These are phyloP conservation scores for Crepidodera aurea DNA, from an alignment of 2,888 invertebrate species.

Conservation along the genomic window DNA sequence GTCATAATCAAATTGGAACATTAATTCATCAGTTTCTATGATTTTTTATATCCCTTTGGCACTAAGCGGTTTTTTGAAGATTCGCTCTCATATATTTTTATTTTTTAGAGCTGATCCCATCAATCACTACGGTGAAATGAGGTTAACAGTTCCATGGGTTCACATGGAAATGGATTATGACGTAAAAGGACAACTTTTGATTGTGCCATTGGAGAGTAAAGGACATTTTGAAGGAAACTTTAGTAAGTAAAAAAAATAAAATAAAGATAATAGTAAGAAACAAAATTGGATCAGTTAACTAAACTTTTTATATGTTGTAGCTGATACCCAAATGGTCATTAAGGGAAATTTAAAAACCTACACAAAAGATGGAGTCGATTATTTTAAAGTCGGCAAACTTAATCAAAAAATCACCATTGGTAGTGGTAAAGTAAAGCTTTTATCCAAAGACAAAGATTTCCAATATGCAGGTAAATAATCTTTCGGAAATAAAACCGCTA, in stretches of 20 bases:
- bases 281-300: neutral
- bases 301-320: slow-evolving; percentile 37
- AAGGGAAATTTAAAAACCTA: slow-evolving; percentile 68
- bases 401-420: slow-evolving; percentile 69
- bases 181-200: slow-evolving; percentile 63
- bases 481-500: too few relatives aligned
- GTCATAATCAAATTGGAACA: too few relatives aligned
- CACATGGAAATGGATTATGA: slow-evolving; percentile 65
- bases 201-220: slow-evolving; percentile 63
- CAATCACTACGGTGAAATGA: slow-evolving; percentile 60
- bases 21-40: too few relatives aligned
- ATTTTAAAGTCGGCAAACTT: slow-evolving; percentile 69
- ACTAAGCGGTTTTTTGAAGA: too few relatives aligned
- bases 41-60: too few relatives aligned
- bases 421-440: slow-evolving; percentile 67
- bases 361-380: slow-evolving; percentile 67
- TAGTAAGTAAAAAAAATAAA: slow-evolving; percentile 59
- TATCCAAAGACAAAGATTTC: slow-evolving; percentile 65
- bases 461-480: slow-evolving; percentile 68
- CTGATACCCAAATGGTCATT: slow-evolving; percentile 66
- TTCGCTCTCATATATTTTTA: too few relatives aligned
- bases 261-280: too few relatives aligned
- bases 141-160: slow-evolving; percentile 61
- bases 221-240: slow-evolving; percentile 67
- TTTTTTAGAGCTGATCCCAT: slow-evolving; percentile 62